phyloP scores from a whole-genome alignment of 2,797 vertebrate species.

The Parambassis ranga region DNA sequence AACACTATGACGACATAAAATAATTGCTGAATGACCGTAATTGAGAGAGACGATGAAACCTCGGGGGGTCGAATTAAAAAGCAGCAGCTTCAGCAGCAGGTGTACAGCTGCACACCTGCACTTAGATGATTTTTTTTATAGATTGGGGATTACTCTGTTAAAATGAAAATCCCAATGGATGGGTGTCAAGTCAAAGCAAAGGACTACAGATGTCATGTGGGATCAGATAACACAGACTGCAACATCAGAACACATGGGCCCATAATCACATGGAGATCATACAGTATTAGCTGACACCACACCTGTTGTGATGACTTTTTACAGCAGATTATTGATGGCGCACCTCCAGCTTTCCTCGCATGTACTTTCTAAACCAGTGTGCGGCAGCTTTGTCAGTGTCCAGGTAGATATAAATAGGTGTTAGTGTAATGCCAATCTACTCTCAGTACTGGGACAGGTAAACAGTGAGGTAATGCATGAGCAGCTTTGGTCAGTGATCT shows the following conservation, averaged over 20 bases:
- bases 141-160: neutral
- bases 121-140: conserved; percentile 24
- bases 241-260: conserved; percentile 45
- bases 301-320: no score
- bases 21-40: conserved; percentile 8
- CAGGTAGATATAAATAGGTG: conserved; percentile 57
- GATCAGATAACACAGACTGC: conserved; percentile 64
- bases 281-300: conserved; percentile 34
- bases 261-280: conserved; percentile 27
- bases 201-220: conserved; percentile 53
- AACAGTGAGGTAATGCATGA: conserved; percentile 34
- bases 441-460: conserved; percentile 31
- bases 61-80: neutral
- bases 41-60: conserved; percentile 10
- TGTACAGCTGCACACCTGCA: conserved; percentile 26
- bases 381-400: conserved; percentile 15
- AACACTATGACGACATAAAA: neutral
- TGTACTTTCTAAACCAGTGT: conserved; percentile 8
- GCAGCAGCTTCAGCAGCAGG: conserved; percentile 1
- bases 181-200: conserved; percentile 28
- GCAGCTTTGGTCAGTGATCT: conserved; percentile 50
- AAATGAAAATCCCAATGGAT: conserved; percentile 37
- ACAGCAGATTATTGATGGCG: neutral
- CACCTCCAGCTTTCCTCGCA: conserved; percentile 9
- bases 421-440: conserved; percentile 16